Conservation (phyloP, 2,888 invertebrate species). For the Eudemis profundana region DNA sequence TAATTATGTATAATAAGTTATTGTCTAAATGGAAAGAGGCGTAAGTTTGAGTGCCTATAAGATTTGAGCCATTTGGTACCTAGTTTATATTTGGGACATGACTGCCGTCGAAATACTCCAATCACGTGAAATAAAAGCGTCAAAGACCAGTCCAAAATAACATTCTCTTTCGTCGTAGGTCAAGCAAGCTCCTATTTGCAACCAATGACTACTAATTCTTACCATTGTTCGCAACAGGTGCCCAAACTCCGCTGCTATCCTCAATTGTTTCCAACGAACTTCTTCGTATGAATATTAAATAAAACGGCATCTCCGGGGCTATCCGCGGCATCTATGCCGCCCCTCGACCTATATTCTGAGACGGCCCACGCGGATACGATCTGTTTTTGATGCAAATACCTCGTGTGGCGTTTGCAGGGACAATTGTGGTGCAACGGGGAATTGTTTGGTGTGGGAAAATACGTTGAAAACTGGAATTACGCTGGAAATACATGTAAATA, state of each 20-base stretch:
- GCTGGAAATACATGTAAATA: conserved; percentile 5
- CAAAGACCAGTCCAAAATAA: no score
- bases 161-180: no score
- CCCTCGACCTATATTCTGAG: conserved; percentile 40
- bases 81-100: no score
- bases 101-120: no score
- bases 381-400: conserved; percentile 42
- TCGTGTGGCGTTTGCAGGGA: conserved; percentile 4
- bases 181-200: background rate
- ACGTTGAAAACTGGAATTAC: background rate
- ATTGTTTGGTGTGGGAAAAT: conserved; percentile 19
- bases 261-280: background rate
- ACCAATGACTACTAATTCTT: background rate
- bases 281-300: conserved; percentile 24
- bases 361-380: conserved; percentile 30
- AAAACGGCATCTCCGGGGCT: background rate
- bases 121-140: no score
- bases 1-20: no score
- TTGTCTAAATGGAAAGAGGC: no score
- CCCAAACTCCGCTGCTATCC: background rate
- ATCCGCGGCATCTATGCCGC: conserved; percentile 8
- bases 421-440: conserved; percentile 30
- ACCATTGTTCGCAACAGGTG: conserved; percentile 6
- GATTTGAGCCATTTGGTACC: no score
- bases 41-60: no score